Percentiles rank a stretch among this genome's conserved stretches.
Evolutionary conservation across 2,113 vertebrate species (phyloP).

Genomic region (Psettodes erumei): DNA sequence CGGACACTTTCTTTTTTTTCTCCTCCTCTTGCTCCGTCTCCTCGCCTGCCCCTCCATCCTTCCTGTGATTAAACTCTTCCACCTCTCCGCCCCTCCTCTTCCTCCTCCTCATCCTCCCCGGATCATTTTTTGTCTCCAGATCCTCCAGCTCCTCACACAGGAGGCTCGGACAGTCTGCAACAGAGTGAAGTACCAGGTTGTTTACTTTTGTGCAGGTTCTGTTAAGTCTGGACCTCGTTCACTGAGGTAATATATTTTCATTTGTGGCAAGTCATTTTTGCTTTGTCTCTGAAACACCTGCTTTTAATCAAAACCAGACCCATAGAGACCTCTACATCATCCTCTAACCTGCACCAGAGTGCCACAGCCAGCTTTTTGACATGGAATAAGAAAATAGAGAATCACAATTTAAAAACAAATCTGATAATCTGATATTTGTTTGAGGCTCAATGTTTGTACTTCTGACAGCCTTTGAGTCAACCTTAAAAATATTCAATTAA

Average conservation of each 20-base stretch:
- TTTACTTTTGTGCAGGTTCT: background rate
- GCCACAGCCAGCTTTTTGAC: background rate
- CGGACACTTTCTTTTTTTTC: constrained; percentile 26
- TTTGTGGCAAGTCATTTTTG: background rate
- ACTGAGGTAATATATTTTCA: background rate
- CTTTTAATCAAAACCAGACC: background rate
- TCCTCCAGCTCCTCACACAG: constrained; percentile 80
- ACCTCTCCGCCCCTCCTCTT: constrained; percentile 59
- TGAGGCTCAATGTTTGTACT: background rate
- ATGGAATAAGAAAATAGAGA: background rate
- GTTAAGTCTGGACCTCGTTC: background rate
- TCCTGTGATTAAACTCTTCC: constrained; percentile 46
- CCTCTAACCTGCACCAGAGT: background rate
- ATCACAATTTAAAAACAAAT: background rate
- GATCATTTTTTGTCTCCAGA: constrained; percentile 49
- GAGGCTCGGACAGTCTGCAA: constrained; percentile 78
- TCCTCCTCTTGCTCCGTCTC: constrained; percentile 27
- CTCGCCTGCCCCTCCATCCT: constrained; percentile 46
- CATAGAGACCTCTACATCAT: background rate
- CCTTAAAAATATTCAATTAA: background rate
- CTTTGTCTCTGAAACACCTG: background rate
- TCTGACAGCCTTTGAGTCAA: too few species aligned
- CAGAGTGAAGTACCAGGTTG: constrained; percentile 18
- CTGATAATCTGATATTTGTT: background rate
- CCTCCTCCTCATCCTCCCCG: constrained; percentile 44